phyloP scores from a whole-genome alignment of 2,113 vertebrate genomes.

The Nesogale talazaci region DNA sequence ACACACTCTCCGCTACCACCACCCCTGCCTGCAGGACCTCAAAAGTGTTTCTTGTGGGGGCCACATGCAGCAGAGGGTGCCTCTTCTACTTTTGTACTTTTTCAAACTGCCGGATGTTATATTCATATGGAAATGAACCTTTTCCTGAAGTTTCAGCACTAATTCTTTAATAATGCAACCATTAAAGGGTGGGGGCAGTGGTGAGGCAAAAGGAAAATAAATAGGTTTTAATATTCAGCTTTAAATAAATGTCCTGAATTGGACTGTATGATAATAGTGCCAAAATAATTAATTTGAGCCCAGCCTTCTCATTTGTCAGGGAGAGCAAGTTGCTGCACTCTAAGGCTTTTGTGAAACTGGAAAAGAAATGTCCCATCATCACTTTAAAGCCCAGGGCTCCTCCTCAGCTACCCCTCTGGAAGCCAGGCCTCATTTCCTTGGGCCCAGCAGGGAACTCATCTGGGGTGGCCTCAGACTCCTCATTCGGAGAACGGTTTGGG shows the following conservation, averaged over 20 bases:
- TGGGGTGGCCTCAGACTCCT: conserved; percentile 27
- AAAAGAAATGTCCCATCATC: neutral
- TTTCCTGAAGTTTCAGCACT: conserved; percentile 41
- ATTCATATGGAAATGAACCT: conserved; percentile 60
- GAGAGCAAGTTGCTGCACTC: neutral
- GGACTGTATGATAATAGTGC: neutral
- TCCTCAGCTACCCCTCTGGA: neutral
- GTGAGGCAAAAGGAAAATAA: conserved; percentile 31
- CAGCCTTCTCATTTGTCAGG: conserved; percentile 43
- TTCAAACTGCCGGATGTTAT: neutral
- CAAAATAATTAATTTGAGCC: conserved; percentile 44
- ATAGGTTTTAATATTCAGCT: conserved; percentile 23
- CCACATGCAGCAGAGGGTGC: neutral
- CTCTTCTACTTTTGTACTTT: neutral
- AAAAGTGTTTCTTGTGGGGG: neutral
- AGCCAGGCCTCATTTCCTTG: conserved; percentile 56
- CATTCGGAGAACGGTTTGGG: conserved; percentile 22
- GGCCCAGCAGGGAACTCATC: conserved; percentile 8
- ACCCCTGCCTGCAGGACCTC: neutral
- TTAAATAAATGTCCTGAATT: neutral
- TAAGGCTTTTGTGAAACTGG: neutral
- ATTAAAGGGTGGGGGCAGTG: too few species aligned
- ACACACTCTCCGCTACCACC: fast-evolving
- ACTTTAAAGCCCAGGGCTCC: neutral
- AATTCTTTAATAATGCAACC: neutral